phyloP scores from a whole-genome alignment of 2,888 invertebrate species.

The Yponomeuta plumbellus region DNA sequence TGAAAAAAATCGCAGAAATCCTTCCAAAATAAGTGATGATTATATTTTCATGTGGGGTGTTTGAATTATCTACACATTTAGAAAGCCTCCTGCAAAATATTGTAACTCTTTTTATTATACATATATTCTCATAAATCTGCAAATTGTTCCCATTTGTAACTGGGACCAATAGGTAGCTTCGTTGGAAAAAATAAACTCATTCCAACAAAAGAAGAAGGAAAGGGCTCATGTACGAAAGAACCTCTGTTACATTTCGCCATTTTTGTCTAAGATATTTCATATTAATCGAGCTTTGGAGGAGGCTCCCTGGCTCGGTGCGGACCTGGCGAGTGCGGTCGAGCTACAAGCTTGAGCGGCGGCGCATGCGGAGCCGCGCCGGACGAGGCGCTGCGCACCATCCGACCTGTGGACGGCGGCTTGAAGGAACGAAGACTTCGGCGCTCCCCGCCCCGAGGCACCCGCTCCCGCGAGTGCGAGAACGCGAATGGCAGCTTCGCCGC shows the following conservation, averaged over 20 bases:
- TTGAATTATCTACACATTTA: not conserved
- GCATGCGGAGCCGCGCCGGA: conserved; percentile 67
- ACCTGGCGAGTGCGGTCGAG: conserved; percentile 59
- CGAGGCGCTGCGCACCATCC: conserved; percentile 74
- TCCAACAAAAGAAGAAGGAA: no score
- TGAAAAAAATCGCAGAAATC: not conserved
- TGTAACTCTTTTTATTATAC: not conserved
- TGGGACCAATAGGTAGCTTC: no score
- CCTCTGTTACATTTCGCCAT: no score
- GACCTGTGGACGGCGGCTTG: conserved; percentile 53
- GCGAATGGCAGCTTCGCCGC: conserved; percentile 69
- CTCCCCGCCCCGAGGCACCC: conserved; percentile 34
- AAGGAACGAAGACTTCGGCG: conserved; percentile 46
- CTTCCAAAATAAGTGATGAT: not conserved
- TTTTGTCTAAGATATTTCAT: no score
- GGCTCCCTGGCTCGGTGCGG: conserved; percentile 40
- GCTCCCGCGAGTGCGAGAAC: conserved; percentile 59
- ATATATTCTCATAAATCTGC: not conserved
- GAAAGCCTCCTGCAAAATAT: not conserved
- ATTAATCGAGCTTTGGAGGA: conserved; percentile 20
- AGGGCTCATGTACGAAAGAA: no score
- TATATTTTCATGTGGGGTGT: not conserved
- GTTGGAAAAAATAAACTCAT: no score
- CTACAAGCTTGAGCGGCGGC: conserved; percentile 54
- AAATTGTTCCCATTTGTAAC: no score